Conservation (phyloP, 2,113 vertebrate species). For the Maccullochella peelii region DNA sequence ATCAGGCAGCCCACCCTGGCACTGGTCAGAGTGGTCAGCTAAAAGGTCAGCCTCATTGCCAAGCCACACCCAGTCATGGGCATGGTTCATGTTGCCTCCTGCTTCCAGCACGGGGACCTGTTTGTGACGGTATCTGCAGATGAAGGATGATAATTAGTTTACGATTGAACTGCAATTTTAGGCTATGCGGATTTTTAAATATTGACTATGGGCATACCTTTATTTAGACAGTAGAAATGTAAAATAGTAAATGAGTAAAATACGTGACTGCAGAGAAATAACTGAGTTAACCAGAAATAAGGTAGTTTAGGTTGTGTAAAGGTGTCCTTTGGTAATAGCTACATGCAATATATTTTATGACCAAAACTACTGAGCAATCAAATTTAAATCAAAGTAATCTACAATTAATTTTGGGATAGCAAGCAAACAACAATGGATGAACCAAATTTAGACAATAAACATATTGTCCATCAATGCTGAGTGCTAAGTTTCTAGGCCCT, state of each 20-base stretch:
- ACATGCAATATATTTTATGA: neutral
- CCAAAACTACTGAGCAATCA: neutral
- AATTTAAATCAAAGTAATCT: neutral
- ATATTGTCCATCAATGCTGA: neutral
- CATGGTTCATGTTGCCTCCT: slow-evolving; percentile 92
- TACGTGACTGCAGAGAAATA: neutral
- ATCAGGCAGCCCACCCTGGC: slow-evolving; percentile 86
- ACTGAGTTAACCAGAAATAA: neutral
- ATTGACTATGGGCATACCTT: neutral
- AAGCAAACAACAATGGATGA: neutral
- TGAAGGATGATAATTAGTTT: neutral
- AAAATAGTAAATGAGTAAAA: neutral
- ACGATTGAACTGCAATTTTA: neutral
- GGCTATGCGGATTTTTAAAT: neutral
- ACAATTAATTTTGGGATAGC: neutral
- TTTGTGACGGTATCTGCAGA: slow-evolving; percentile 91
- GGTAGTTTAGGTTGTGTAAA: neutral
- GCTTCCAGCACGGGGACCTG: slow-evolving; percentile 92
- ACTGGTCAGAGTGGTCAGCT: slow-evolving; percentile 89
- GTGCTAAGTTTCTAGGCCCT: neutral
- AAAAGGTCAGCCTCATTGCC: slow-evolving; percentile 93
- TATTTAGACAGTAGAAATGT: neutral
- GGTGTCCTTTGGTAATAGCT: too few relatives aligned
- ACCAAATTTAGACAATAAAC: neutral
- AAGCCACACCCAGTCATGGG: slow-evolving; percentile 98